Percentiles rank a stretch among this genome's conserved stretches.
phyloP scores from a whole-genome alignment of 2,888 invertebrate species.

The Anthrax anthrax region DNA sequence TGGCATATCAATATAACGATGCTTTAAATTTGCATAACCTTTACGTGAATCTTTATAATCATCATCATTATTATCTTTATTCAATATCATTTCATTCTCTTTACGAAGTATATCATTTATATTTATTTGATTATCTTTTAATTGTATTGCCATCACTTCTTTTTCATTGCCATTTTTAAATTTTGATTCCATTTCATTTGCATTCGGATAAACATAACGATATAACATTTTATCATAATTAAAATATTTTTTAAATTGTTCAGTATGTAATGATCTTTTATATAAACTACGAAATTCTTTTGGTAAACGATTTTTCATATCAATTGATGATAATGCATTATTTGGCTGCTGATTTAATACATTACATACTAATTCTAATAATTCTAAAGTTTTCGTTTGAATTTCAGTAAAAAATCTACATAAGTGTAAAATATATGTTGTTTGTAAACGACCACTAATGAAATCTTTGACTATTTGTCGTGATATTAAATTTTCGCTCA shows the following conservation, averaged over 20 bases:
- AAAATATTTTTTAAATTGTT: constrained; percentile 41
- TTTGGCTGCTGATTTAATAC: constrained; percentile 37
- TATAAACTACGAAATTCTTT: constrained; percentile 5
- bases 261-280: constrained; percentile 21
- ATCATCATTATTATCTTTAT: constrained; percentile 29
- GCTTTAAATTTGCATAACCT: constrained; percentile 12
- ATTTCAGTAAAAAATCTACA: constrained; percentile 47
- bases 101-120: constrained; percentile 37
- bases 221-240: constrained; percentile 32
- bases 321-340: constrained; percentile 26
- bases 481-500: constrained; percentile 41
- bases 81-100: constrained; percentile 34
- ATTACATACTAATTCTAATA: constrained; percentile 24
- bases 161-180: constrained; percentile 32
- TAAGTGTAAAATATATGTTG: constrained; percentile 43
- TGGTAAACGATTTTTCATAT: not conserved
- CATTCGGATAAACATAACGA: constrained; percentile 43
- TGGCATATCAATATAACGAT: constrained; percentile 28
- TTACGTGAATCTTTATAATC: constrained; percentile 4
- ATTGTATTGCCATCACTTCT: constrained; percentile 39
- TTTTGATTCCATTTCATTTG: constrained; percentile 38
- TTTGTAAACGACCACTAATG: constrained; percentile 30
- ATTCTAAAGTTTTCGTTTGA: constrained; percentile 36
- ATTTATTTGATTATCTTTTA: constrained; percentile 42
- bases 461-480: constrained; percentile 46